Evolutionary conservation across 2,113 vertebrate species (phyloP).

Genomic region (Mellivora capensis): DNA sequence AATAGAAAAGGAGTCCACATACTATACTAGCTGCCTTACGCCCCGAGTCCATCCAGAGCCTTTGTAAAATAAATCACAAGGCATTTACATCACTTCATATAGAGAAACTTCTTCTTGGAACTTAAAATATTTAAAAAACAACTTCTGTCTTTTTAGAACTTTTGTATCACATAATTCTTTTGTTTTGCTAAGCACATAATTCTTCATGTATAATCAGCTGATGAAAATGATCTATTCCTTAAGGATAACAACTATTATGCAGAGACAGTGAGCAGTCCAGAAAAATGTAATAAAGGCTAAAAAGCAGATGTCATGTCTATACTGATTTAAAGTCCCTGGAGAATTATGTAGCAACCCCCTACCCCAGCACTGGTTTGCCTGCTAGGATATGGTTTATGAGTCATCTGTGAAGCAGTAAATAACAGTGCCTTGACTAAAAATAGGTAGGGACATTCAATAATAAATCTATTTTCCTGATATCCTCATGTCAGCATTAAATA

Average conservation of each 20-base stretch:
- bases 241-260: not conserved
- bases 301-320: not conserved
- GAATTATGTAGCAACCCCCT: not conserved
- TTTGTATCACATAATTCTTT: not conserved
- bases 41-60: not conserved
- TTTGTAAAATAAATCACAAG: not conserved
- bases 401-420: slow-evolving; percentile 46
- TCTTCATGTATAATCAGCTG: not conserved
- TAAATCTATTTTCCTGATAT: slow-evolving; percentile 63
- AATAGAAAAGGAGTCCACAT: not conserved
- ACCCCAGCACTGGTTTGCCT: not conserved
- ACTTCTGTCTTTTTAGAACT: not conserved
- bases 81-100: not conserved
- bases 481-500: slow-evolving; percentile 46
- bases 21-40: fast-evolving
- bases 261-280: not conserved
- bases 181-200: not conserved
- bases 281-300: not conserved
- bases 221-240: not conserved
- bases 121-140: not conserved
- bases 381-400: slow-evolving; percentile 51
- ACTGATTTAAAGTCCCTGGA: slow-evolving; percentile 16
- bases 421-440: slow-evolving; percentile 64
- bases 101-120: not conserved
- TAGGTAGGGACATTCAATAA: slow-evolving; percentile 52